Base-by-base conservation (phyloP, 2,888 invertebrate genomes). In the Microctonus hyperodae region DNA sequence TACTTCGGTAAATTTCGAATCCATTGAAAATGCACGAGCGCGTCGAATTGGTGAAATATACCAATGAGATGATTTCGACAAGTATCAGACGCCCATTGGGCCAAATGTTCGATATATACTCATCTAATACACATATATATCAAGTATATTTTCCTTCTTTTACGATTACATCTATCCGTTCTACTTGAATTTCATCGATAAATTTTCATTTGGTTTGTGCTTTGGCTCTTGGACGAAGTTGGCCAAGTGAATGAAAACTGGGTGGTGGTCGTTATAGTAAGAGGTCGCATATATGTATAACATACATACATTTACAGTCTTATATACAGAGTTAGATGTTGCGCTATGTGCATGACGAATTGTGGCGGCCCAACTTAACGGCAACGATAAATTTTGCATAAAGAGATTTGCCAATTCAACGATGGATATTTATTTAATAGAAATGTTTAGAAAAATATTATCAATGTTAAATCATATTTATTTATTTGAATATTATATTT, bases 201-300 rank as follows among this genome's bases (percentile, higher is more conserved):
- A 67, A 67, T 67, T 67, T 58, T 63, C 66, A 60, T 60, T 67
- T 67, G 51, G 57, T 55, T n/a, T 20, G 20, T n/a, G 44, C 44
- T 51, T 37, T 37, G 57, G 60, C 60, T 60, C 60, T 50, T 33
- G 62, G 25, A 44, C 40, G 37, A 37, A 62, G 40, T 51, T 62
- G 53, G 35, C 53, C 53, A 53, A 62, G 53, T 62, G 62, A 62
- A 62, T 62, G 62, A 62, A 40, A 60, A 60, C 59, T 28, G 44
- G 44, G 40, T 33, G 60, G 60, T 31, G 28, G 50, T n/a, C n/a
- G n/a, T n/a, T n/a, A n/a, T n/a, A 60, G 60, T 60, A 60, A 62
- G 62, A 62, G 62, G 37, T 62, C 37, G 25, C 9, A 31, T 7
- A 22, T 31, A 16, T 20, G 23, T 48, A 50, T 35, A 13, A 20